Evolutionary conservation across 2,113 vertebrate genomes (phyloP).

Genomic region (Speoplatyrhinus poulsoni): DNA sequence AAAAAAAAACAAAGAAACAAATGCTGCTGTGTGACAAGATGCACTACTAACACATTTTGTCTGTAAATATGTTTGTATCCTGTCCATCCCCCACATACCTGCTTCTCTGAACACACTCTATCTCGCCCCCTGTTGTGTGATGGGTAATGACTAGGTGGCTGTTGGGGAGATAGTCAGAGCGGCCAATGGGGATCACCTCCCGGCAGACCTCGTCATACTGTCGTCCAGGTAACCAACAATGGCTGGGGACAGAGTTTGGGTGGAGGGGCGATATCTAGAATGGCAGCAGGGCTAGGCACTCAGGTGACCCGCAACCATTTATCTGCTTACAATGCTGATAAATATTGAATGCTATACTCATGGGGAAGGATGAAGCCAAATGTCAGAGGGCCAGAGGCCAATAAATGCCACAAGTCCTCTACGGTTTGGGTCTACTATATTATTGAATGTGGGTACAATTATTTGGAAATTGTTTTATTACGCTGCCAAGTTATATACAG

Average conservation of each 20-base stretch:
- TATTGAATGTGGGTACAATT: neutral
- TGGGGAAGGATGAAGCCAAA: conserved; percentile 25
- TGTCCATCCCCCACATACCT: conserved; percentile 16
- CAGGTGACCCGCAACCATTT: conserved; percentile 5
- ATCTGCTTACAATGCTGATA: conserved; percentile 13
- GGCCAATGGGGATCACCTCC: conserved; percentile 97
- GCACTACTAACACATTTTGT: no score
- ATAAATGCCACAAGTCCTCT: conserved; percentile 3
- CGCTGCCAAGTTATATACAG: neutral
- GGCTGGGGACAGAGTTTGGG: conserved; percentile 67
- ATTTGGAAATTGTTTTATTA: conserved; percentile 1
- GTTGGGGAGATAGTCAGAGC: conserved; percentile 98
- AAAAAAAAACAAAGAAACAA: no score
- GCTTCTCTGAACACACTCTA: conserved; percentile 50
- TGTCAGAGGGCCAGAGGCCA: conserved; percentile 7
- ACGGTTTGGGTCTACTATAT: conserved; percentile 9
- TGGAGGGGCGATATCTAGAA: neutral
- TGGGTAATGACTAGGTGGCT: conserved; percentile 88
- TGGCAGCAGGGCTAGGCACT: conserved; percentile 1
- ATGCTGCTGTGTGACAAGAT: no score
- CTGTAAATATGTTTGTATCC: conserved; percentile 8
- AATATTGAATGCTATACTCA: conserved; percentile 20
- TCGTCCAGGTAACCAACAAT: conserved; percentile 89
- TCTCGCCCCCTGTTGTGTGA: conserved; percentile 82
- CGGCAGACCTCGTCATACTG: conserved; percentile 98